phyloP scores from a whole-genome alignment of 2,797 vertebrate genomes.

The Petrocephalus schoutedeni region DNA sequence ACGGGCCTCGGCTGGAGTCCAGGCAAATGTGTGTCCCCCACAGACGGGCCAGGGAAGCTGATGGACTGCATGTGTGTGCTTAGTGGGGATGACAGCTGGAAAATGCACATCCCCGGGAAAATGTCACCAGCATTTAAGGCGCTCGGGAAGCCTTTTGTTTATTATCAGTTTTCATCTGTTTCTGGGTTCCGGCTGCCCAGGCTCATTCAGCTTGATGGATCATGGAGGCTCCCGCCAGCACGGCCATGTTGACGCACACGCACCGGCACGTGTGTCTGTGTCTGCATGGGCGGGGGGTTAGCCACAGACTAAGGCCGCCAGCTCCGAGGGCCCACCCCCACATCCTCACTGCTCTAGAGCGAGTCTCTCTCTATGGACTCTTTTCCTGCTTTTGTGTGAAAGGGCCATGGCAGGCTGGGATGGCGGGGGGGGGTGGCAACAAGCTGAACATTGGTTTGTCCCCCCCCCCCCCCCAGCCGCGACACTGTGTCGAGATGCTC shows the following conservation, averaged over 20 bases:
- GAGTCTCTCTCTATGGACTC: neutral
- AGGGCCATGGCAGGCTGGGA: neutral
- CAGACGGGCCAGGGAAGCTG: neutral
- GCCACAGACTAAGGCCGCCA: neutral
- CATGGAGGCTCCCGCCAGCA: neutral
- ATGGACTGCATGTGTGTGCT: neutral
- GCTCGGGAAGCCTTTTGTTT: neutral
- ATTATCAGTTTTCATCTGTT: neutral
- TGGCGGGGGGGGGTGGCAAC: neutral
- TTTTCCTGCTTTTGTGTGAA: conserved; percentile 43
- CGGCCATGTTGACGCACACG: neutral
- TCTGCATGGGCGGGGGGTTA: neutral
- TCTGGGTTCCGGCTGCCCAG: neutral
- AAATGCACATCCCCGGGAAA: neutral
- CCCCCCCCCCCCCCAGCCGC: neutral
- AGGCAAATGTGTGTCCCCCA: neutral
- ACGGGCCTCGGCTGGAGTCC: neutral
- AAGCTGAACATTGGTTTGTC: neutral
- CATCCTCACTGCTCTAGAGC: conserved; percentile 57
- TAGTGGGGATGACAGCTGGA: neutral
- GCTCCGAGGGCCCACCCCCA: conserved; percentile 40
- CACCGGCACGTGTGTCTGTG: neutral
- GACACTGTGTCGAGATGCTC: neutral
- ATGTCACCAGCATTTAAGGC: neutral
- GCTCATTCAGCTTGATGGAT: neutral